A percentile compares a stretch with the other conserved stretches of the same genome.
Conservation (phyloP, 2,888 invertebrate species). For the Tipula confusa region DNA sequence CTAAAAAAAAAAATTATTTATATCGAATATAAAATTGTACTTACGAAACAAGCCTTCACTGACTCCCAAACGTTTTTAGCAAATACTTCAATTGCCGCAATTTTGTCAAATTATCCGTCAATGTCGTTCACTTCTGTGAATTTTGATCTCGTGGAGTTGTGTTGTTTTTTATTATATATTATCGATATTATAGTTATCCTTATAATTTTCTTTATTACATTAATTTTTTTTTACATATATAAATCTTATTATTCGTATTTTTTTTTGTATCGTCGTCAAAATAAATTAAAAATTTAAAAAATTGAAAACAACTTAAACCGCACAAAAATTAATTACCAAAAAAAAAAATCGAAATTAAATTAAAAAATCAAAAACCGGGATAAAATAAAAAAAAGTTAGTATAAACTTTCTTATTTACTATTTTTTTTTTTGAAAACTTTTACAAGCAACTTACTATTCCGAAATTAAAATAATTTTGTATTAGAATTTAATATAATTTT, state of each 20-base stretch:
- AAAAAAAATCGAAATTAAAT: not conserved
- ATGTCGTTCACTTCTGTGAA: conserved; percentile 20
- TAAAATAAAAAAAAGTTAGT: not conserved
- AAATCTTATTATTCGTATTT: conserved; percentile 26
- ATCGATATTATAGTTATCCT: not conserved
- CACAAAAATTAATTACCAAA: not conserved
- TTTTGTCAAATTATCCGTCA: conserved; percentile 28
- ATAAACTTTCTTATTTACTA: not conserved
- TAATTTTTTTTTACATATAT: conserved; percentile 20
- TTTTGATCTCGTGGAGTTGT: not conserved
- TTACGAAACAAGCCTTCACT: conserved; percentile 52
- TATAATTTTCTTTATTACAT: not conserved
- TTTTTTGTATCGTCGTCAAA: not conserved
- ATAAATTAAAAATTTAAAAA: not conserved
- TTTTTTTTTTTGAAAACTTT: not conserved
- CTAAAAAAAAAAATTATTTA: conserved; percentile 32
- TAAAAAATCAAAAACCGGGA: not conserved
- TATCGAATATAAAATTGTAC: conserved; percentile 42
- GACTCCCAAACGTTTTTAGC: conserved; percentile 52
- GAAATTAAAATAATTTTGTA: conserved; percentile 22
- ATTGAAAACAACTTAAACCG: not conserved
- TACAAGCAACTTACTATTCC: not conserved
- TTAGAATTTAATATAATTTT: too few relatives aligned
- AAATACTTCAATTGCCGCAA: conserved; percentile 51
- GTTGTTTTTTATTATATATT: not conserved